Evolutionary conservation across 2,113 vertebrate genomes (phyloP).

Genomic region (Bucco capensis): DNA sequence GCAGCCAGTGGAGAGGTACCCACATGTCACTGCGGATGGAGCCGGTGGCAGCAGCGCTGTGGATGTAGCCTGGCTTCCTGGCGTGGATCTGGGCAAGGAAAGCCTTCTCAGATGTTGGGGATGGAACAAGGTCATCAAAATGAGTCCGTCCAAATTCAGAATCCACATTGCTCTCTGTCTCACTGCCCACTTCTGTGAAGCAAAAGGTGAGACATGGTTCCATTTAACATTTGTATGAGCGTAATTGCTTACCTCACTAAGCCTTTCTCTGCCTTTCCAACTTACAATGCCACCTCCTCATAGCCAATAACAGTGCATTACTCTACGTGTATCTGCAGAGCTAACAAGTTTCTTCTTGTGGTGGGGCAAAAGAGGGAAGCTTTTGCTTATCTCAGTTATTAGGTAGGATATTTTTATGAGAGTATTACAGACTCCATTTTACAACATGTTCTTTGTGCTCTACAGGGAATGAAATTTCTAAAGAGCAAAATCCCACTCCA

Average conservation of each 20-base stretch:
- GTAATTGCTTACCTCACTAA: not conserved
- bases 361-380: not conserved
- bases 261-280: not conserved
- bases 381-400: not conserved
- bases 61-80: slow-evolving; percentile 80
- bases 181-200: slow-evolving; percentile 86
- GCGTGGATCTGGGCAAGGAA: slow-evolving; percentile 83
- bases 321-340: not conserved
- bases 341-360: not conserved
- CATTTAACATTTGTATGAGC: not conserved
- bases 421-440: not conserved
- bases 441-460: not conserved
- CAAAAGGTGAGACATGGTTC: not conserved
- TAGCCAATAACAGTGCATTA: not conserved
- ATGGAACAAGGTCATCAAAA: slow-evolving; percentile 83
- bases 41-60: slow-evolving; percentile 63
- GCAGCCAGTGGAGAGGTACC: not conserved
- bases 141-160: slow-evolving; percentile 86
- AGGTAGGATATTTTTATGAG: not conserved
- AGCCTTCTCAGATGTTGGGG: slow-evolving; percentile 84
- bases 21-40: slow-evolving; percentile 74
- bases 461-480: not conserved
- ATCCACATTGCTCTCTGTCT: slow-evolving; percentile 87
- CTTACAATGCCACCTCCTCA: not conserved
- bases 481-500: not conserved